Conservation (phyloP, 2,888 invertebrate genomes). For the Amblyjoppa fuscipennis region DNA sequence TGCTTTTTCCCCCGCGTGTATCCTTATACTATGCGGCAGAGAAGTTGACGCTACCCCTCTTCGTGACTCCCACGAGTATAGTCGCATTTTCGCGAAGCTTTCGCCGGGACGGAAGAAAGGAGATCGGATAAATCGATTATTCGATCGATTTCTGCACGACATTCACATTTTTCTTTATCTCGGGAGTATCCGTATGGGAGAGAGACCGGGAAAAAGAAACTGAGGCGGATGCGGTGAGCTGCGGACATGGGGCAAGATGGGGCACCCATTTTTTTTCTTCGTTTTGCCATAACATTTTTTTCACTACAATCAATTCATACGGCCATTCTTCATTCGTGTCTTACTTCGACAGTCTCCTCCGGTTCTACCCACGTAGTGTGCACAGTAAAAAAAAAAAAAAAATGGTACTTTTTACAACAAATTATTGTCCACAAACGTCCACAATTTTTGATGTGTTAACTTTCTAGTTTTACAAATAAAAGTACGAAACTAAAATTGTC, state of each 20-base stretch:
- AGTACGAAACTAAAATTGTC: too few species aligned
- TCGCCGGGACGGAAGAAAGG: not conserved
- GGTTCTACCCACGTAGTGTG: too few species aligned
- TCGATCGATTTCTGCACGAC: not conserved
- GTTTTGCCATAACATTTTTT: too few species aligned
- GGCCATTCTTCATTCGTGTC: too few species aligned
- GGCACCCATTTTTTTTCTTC: too few species aligned
- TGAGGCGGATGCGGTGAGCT: not conserved
- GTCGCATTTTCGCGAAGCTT: not conserved
- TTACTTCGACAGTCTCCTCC: too few species aligned
- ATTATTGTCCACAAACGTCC: too few species aligned
- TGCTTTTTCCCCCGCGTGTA: conserved; percentile 12
- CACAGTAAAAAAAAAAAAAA: too few species aligned
- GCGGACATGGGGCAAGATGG: not conserved
- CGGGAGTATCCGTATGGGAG: not conserved
- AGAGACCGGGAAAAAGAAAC: not conserved
- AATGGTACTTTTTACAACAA: too few species aligned
- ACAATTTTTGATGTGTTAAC: too few species aligned
- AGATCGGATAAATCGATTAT: conserved; percentile 25
- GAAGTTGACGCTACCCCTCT: not conserved
- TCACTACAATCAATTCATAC: too few species aligned
- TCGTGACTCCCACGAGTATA: conserved; percentile 10
- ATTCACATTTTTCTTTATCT: conserved; percentile 15
- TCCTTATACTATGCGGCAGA: not conserved
- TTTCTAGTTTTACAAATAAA: too few species aligned